Conservation (phyloP, 2,888 invertebrate genomes). For the Limnephilus auricula region DNA sequence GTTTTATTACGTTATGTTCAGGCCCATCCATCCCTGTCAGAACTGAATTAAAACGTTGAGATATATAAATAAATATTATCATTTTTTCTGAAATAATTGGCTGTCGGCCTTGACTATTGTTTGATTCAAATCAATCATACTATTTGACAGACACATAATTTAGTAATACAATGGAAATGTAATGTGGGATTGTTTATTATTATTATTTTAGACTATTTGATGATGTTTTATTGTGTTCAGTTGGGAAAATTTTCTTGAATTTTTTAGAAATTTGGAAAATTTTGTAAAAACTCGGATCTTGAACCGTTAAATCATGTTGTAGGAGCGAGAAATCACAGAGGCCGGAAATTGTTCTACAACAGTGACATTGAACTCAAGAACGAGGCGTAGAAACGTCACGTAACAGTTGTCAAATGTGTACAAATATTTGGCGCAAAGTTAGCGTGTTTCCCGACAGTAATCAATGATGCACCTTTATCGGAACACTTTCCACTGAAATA, state of each 20-base stretch:
- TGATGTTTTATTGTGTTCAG: background rate
- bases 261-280: too few relatives aligned
- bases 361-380: too few relatives aligned
- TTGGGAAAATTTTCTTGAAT: background rate
- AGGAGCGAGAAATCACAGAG: too few relatives aligned
- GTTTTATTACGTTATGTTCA: background rate
- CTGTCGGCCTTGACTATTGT: background rate
- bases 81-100: background rate
- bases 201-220: background rate
- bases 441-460: too few relatives aligned
- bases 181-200: background rate
- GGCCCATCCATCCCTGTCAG: background rate
- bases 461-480: too few relatives aligned
- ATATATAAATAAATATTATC: background rate
- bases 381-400: too few relatives aligned
- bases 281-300: too few relatives aligned
- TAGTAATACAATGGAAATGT: background rate
- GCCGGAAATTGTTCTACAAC: too few relatives aligned
- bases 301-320: too few relatives aligned
- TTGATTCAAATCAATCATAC: background rate
- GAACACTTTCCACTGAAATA: too few relatives aligned
- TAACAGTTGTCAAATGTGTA: too few relatives aligned
- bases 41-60: background rate
- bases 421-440: too few relatives aligned
- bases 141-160: background rate